Percentiles rank a stretch among this genome's conserved stretches.
These are phyloP conservation scores for Oreotrochilus melanogaster DNA, from an alignment of 2,113 vertebrate species.

Conservation along the genomic window DNA sequence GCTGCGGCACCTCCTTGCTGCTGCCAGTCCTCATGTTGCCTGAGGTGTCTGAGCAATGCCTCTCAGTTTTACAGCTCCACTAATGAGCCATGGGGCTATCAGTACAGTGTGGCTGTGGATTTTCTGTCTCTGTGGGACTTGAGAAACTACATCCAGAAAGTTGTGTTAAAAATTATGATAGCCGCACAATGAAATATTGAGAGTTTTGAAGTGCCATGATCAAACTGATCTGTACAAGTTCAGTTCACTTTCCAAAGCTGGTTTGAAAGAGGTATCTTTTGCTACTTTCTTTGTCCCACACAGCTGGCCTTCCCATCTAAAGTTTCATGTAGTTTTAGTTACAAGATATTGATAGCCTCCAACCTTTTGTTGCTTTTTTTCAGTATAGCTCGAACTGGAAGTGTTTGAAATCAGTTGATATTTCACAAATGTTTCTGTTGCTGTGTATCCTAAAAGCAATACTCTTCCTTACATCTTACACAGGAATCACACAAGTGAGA, in stretches of 20 bases:
- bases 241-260: neutral
- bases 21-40: neutral
- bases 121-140: neutral
- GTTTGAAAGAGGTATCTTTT: neutral
- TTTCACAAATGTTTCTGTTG: neutral
- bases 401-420: neutral
- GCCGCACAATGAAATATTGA: neutral
- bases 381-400: neutral
- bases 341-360: accelerated
- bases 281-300: neutral
- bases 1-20: neutral
- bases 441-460: neutral
- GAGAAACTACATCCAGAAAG: neutral
- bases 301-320: neutral
- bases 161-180: neutral
- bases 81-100: neutral
- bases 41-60: neutral
- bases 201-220: neutral
- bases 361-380: neutral
- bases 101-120: accelerated
- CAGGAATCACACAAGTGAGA: neutral
- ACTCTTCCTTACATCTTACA: neutral
- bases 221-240: neutral
- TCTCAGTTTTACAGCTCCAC: neutral
- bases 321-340: neutral